phyloP scores from a whole-genome alignment of 2,113 vertebrate species.

The Stercorarius parasiticus region DNA sequence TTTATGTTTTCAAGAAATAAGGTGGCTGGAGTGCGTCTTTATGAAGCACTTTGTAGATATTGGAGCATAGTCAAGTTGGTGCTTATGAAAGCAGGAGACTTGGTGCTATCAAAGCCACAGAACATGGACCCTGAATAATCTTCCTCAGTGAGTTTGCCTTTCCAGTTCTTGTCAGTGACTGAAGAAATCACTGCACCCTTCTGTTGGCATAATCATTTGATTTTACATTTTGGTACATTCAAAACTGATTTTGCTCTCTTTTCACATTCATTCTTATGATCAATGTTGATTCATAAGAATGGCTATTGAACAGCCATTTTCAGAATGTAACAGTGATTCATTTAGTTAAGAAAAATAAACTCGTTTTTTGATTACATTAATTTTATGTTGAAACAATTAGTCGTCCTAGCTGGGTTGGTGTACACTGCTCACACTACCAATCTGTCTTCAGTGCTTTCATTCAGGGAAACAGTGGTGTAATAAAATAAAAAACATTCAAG shows the following conservation, averaged over 20 bases:
- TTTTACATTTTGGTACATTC: neutral
- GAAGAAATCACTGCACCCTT: neutral
- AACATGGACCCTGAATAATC: neutral
- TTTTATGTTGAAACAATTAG: neutral
- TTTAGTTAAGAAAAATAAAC: neutral
- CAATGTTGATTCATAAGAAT: neutral
- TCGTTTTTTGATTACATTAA: neutral
- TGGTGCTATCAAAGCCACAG: neutral
- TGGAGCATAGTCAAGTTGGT: neutral
- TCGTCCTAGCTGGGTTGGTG: neutral
- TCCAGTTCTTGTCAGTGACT: neutral
- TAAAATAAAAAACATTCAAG: neutral
- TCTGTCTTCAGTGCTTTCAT: neutral
- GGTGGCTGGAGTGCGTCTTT: neutral
- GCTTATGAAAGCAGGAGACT: neutral
- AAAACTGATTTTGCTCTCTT: neutral
- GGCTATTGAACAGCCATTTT: neutral
- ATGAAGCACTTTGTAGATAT: neutral
- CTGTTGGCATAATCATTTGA: neutral
- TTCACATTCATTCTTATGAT: neutral
- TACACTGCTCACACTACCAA: neutral
- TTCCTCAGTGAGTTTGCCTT: neutral
- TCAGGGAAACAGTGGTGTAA: neutral
- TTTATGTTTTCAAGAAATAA: neutral
- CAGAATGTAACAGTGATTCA: neutral